Base-by-base conservation (phyloP, 2,113 vertebrate species). In the Corythoichthys haematopterus region DNA sequence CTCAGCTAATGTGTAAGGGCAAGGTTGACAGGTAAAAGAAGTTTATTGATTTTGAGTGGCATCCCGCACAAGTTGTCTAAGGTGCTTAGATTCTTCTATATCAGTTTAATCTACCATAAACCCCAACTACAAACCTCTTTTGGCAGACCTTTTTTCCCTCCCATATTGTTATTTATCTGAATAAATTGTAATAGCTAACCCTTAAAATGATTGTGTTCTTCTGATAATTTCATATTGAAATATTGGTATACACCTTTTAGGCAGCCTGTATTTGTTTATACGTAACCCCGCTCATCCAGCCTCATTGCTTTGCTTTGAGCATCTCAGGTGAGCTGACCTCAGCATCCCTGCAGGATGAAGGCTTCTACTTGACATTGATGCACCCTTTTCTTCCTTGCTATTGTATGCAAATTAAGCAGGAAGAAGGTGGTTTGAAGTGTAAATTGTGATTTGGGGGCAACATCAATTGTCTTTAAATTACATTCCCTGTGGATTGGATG, bases 321-420 rank as follows among this genome's bases (percentile, higher is more conserved):
- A 43, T 28, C 59, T 62, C 40, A 62, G 40, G 59, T 62, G 59
- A 10, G n/a, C n/a, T 11, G 40, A 62, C 59, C 59, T 62, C 59
- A 62, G 59, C n/a, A 43, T 62, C 38, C 40, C 38, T 4, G 11
- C 59, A 33, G 38, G 43, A 45, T 28, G 59, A 62, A 59, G 59
- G 59, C 59, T 46, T 62, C 59, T 62, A 45, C 59, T 62, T 62
- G n/a, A 61, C 59, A 62, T 62, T 45, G 40, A 62, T 62, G 59
- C 20, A 62, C 59, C n/a, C 20, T 56, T 56, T 56, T 56, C 53
- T 45, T 62, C 20, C 28, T 40, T 40, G 59, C 59, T 43, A 61
- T 61, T 45, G 59, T 62, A 62, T 45, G 59, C 59, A 46, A 62
- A 45, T 62, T 20, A 11, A 2, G 16, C n/a, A 13, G n/a, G 59